These are phyloP conservation scores for Ferrisia virgata DNA, from an alignment of 2,888 invertebrate species.

Conservation along the genomic window DNA sequence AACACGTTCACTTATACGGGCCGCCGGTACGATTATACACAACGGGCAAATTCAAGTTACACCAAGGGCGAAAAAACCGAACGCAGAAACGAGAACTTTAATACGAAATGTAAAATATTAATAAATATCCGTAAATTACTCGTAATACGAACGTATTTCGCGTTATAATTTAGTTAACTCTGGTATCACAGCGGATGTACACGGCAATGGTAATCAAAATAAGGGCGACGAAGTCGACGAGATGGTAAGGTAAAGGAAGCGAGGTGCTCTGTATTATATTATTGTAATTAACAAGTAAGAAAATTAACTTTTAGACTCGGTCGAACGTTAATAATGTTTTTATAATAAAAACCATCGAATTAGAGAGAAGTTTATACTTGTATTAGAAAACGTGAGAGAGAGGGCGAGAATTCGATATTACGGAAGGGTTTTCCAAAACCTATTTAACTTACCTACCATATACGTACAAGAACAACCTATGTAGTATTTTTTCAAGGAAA, in stretches of 20 bases:
- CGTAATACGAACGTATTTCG: neutral
- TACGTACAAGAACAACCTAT: no score
- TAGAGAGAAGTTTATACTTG: neutral
- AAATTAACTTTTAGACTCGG: constrained; percentile 1
- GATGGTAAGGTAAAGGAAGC: neutral
- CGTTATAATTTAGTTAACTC: constrained; percentile 5
- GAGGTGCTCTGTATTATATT: neutral
- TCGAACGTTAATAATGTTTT: neutral
- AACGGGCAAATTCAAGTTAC: neutral
- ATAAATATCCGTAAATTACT: neutral
- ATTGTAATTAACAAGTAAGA: neutral
- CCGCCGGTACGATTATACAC: neutral
- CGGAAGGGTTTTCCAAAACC: no score
- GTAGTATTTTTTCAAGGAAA: no score
- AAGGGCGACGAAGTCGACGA: neutral
- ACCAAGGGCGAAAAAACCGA: no score
- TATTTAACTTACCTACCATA: no score
- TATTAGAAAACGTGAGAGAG: no score
- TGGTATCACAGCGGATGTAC: neutral
- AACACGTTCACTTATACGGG: neutral
- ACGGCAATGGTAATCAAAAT: neutral
- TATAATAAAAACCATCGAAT: neutral
- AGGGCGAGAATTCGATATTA: no score
- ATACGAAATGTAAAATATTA: neutral
- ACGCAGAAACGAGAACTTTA: neutral